phyloP scores from a whole-genome alignment of 2,113 vertebrate species.

The Indri indri region DNA sequence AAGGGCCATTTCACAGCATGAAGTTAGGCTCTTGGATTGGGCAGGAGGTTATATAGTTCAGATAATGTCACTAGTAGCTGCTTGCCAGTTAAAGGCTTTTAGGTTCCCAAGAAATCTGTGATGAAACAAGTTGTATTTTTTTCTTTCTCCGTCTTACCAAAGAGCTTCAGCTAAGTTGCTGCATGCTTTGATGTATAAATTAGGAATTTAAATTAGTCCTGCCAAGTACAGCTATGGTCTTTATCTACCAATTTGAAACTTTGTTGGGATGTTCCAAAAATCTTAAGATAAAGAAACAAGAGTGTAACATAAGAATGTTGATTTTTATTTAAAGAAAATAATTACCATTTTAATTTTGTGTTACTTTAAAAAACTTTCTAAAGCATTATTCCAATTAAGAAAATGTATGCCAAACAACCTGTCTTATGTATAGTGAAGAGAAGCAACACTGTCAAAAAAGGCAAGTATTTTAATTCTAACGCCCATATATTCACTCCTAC shows the following conservation, averaged over 20 bases:
- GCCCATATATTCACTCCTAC: background rate
- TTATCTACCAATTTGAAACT: constrained; percentile 35
- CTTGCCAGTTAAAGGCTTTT: background rate
- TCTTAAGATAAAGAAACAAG: constrained; percentile 37
- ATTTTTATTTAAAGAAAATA: constrained; percentile 32
- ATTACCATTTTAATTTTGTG: constrained; percentile 41
- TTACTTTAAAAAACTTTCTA: background rate
- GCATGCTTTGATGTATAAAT: constrained; percentile 40
- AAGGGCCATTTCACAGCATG: background rate
- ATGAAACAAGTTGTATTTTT: background rate
- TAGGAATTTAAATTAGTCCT: constrained; percentile 7
- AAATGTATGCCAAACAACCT: background rate
- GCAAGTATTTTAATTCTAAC: background rate
- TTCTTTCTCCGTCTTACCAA: background rate
- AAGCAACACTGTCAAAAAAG: background rate
- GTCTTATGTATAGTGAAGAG: background rate
- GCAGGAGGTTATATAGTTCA: background rate
- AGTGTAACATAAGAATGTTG: background rate
- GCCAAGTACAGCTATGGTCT: background rate
- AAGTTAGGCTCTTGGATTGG: background rate
- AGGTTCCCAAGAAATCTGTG: background rate
- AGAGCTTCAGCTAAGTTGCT: constrained; percentile 9
- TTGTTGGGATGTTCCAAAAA: constrained; percentile 21
- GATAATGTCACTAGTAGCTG: background rate
- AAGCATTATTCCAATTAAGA: background rate